These are phyloP conservation scores for Lobophora halterata DNA, from an alignment of 2,888 invertebrate genomes.

Conservation along the genomic window DNA sequence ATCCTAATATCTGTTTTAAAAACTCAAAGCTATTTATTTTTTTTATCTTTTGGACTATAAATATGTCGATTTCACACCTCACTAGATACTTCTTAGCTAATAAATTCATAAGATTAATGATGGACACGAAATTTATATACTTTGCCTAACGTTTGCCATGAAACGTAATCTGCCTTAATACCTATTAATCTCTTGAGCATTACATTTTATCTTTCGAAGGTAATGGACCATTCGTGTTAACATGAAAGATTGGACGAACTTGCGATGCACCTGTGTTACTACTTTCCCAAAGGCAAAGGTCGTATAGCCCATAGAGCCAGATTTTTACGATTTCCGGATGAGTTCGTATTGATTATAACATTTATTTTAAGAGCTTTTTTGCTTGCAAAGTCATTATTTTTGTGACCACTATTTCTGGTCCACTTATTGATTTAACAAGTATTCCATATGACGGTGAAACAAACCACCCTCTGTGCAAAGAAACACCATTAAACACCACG, in stretches of 20 bases:
- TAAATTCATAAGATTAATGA: constrained; percentile 75
- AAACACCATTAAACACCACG: constrained; percentile 72
- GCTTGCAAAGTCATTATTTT: constrained; percentile 21
- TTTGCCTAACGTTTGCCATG: constrained; percentile 62
- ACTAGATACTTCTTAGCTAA: constrained; percentile 58
- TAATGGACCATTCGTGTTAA: constrained; percentile 51
- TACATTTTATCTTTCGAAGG: constrained; percentile 45
- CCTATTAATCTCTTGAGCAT: constrained; percentile 66
- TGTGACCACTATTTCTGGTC: constrained; percentile 22
- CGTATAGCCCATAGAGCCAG: background rate
- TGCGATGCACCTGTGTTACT: constrained; percentile 6
- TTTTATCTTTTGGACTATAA: constrained; percentile 67
- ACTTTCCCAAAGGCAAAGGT: constrained; percentile 11
- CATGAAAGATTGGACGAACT: constrained; percentile 38
- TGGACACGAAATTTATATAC: constrained; percentile 69
- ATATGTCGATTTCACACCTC: constrained; percentile 62
- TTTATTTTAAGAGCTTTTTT: constrained; percentile 4
- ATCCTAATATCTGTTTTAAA: constrained; percentile 51
- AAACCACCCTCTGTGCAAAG: constrained; percentile 71
- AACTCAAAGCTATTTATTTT: constrained; percentile 53
- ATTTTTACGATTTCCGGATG: no score
- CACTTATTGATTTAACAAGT: constrained; percentile 65
- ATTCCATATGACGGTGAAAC: constrained; percentile 68
- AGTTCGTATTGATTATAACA: no score
- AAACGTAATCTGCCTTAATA: constrained; percentile 66